A percentile compares a stretch with the other conserved stretches of the same genome.
phyloP scores from a whole-genome alignment of 1,140 invertebrate species.

The Procambarus virginalis region DNA sequence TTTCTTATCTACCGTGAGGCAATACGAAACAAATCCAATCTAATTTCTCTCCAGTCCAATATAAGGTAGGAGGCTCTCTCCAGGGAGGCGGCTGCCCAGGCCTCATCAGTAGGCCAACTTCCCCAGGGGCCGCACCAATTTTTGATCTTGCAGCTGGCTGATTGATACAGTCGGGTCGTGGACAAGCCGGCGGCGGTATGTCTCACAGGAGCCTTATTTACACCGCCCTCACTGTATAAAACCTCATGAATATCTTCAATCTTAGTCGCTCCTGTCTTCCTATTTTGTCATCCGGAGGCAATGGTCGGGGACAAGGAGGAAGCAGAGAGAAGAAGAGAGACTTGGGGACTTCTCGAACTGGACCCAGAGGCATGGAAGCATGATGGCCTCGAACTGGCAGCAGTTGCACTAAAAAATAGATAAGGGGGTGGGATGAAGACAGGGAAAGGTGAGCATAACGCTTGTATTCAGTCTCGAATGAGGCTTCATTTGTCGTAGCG shows the following conservation, averaged over 20 bases:
- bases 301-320: neutral
- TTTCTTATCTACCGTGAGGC: neutral
- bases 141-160: neutral
- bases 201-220: neutral
- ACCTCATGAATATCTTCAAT: neutral
- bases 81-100: neutral
- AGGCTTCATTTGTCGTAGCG: too few species aligned
- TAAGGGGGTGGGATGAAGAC: too few species aligned
- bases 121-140: neutral
- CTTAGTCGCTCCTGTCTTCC: neutral
- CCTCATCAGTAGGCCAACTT: neutral
- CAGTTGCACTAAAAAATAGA: too few species aligned
- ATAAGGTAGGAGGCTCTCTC: neutral
- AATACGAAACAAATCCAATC: neutral
- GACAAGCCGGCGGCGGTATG: neutral
- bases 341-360: too few species aligned
- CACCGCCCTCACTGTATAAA: neutral
- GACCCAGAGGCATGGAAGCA: too few species aligned
- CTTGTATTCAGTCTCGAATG: too few species aligned
- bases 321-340: neutral
- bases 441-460: too few species aligned
- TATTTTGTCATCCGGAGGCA: neutral
- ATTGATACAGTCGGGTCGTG: neutral
- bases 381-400: too few species aligned
- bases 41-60: slow-evolving; percentile 14